A percentile compares a stretch with the other conserved stretches of the same genome.
Evolutionary conservation across 2,797 vertebrate species (phyloP).

Genomic region (Xenentodon cancila): DNA sequence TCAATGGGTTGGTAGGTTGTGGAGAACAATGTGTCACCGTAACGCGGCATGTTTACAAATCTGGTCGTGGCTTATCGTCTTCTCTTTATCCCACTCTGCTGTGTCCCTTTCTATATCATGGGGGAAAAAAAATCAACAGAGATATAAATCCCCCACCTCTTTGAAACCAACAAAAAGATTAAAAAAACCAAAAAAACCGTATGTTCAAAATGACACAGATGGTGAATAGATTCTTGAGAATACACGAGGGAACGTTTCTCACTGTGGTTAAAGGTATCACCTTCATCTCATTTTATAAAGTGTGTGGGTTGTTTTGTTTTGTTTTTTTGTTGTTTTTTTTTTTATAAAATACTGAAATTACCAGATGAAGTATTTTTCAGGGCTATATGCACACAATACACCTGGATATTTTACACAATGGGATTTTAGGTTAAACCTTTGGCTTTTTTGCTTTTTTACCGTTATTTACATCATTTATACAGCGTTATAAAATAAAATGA

Average conservation of each 20-base stretch:
- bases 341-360: not conserved
- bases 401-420: too few species aligned
- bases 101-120: conserved; percentile 1
- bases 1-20: conserved; percentile 14
- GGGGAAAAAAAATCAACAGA: conserved; percentile 6
- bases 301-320: too few species aligned
- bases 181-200: not conserved
- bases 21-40: not conserved
- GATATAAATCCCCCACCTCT: not conserved
- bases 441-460: too few species aligned
- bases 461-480: too few species aligned
- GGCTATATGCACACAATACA: too few species aligned
- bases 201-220: not conserved
- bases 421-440: too few species aligned
- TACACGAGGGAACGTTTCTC: not conserved
- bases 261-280: not conserved
- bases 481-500: too few species aligned
- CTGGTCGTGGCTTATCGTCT: conserved; percentile 7
- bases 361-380: not conserved
- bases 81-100: conserved; percentile 12
- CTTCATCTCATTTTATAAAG: too few species aligned
- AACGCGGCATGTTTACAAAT: conserved; percentile 28
- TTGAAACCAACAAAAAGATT: conserved; percentile 5
- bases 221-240: not conserved
- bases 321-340: not conserved